phyloP scores from a whole-genome alignment of 2,888 invertebrate species.

The Nomada ferruginata region DNA sequence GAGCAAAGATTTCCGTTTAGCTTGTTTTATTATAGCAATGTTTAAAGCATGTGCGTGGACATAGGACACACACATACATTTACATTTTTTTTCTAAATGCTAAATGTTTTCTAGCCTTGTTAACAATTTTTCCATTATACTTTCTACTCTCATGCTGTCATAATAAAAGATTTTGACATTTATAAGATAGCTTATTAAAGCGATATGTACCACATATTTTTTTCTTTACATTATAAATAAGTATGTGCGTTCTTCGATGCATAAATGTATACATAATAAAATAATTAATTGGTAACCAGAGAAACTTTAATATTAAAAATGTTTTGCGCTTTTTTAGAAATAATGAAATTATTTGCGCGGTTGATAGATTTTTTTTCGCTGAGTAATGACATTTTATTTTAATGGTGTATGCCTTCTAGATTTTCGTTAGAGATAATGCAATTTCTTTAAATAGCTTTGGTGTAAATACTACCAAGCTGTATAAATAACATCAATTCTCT shows the following conservation, averaged over 20 bases:
- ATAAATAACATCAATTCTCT: background rate
- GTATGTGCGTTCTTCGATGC: slow-evolving; percentile 1
- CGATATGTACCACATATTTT: background rate
- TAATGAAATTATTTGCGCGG: background rate
- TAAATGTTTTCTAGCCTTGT: slow-evolving; percentile 40
- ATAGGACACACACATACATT: slow-evolving; percentile 44
- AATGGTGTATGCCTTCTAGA: background rate
- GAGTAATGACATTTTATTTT: background rate
- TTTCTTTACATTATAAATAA: background rate
- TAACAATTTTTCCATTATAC: slow-evolving; percentile 5
- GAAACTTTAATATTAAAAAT: background rate
- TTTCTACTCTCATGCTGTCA: background rate
- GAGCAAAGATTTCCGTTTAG: slow-evolving; percentile 33
- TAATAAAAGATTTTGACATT: background rate
- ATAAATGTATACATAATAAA: slow-evolving; percentile 11
- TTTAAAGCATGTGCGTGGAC: slow-evolving; percentile 33
- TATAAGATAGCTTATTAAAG: background rate
- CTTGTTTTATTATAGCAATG: slow-evolving; percentile 37
- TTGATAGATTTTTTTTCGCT: background rate
- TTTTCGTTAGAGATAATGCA: background rate
- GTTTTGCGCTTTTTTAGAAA: background rate
- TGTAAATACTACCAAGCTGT: no score
- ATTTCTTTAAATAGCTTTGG: background rate
- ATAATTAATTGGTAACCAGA: slow-evolving; percentile 5
- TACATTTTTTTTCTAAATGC: slow-evolving; percentile 18